Evolutionary conservation across 2,888 invertebrate species (phyloP).

Genomic region (Lepetodrilus schrolli): DNA sequence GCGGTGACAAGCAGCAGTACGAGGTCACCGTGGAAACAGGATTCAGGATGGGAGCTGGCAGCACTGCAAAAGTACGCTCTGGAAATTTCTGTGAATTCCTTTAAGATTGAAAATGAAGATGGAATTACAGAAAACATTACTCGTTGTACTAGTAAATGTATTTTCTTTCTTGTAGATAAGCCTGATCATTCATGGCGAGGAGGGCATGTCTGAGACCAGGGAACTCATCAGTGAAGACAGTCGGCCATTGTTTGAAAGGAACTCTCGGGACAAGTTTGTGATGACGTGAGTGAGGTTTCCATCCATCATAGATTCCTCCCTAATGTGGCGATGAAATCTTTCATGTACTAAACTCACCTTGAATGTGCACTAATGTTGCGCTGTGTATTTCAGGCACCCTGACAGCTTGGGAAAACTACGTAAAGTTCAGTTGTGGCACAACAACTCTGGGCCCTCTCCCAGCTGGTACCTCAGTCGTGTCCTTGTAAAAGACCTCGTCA

Average conservation of each 20-base stretch:
- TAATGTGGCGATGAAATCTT: no score
- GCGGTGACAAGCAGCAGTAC: constrained; percentile 71
- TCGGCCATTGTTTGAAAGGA: constrained; percentile 71
- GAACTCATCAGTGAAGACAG: constrained; percentile 71
- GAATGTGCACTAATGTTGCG: no score
- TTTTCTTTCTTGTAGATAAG: constrained; percentile 68
- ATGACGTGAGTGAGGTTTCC: constrained; percentile 70
- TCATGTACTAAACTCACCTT: no score
- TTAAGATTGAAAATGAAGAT: no score
- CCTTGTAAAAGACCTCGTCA: constrained; percentile 71
- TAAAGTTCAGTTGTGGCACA: constrained; percentile 76
- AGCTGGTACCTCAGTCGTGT: constrained; percentile 75
- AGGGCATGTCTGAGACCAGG: constrained; percentile 75
- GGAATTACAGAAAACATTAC: not conserved
- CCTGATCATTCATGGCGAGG: constrained; percentile 75
- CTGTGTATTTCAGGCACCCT: constrained; percentile 67
- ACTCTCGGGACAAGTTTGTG: constrained; percentile 74
- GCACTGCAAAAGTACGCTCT: constrained; percentile 74
- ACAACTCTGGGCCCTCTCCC: constrained; percentile 73
- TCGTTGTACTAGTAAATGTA: no score
- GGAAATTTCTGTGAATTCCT: no score
- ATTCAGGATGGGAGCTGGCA: constrained; percentile 71
- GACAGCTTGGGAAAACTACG: constrained; percentile 72
- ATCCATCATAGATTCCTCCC: no score
- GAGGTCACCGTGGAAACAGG: constrained; percentile 74